phyloP scores from a whole-genome alignment of 2,797 vertebrate species.

The Tapera naevia region DNA sequence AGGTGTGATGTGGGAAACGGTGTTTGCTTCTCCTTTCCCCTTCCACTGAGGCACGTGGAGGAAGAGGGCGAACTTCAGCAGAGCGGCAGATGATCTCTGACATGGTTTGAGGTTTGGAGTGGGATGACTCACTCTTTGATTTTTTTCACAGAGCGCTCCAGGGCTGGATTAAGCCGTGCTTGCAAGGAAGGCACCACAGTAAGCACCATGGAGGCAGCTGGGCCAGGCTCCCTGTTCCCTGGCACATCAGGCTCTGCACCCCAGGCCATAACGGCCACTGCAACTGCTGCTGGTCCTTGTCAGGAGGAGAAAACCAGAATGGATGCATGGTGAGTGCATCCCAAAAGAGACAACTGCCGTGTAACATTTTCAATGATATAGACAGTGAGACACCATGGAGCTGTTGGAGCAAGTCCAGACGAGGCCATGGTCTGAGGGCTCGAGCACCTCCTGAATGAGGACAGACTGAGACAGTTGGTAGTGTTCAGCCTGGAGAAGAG shows the following conservation, averaged over 20 bases:
- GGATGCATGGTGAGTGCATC: fast-evolving
- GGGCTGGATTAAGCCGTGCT: slow-evolving; percentile 8
- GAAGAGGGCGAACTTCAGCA: background rate
- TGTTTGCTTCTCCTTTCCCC: background rate
- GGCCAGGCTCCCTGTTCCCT: background rate
- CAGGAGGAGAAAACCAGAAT: background rate
- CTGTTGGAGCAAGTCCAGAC: too few relatives aligned
- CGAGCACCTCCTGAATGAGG: too few relatives aligned
- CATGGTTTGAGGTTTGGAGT: slow-evolving; percentile 2
- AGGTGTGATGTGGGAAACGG: background rate
- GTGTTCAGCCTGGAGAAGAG: too few relatives aligned
- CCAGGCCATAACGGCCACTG: background rate
- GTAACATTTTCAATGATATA: too few relatives aligned
- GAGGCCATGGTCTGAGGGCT: too few relatives aligned
- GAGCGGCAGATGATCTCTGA: background rate
- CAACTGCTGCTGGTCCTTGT: fast-evolving
- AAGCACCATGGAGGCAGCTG: background rate
- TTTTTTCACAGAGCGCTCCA: background rate
- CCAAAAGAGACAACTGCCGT: background rate
- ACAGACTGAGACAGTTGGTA: too few relatives aligned
- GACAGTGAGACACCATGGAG: too few relatives aligned
- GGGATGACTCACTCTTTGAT: background rate
- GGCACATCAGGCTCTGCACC: background rate
- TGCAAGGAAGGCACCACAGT: background rate
- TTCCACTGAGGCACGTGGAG: background rate